Evolutionary conservation across 2,113 vertebrate species (phyloP), one percentile per base, ranked within the genome.

Genomic region (Chlorocebus sabaeus): DNA sequence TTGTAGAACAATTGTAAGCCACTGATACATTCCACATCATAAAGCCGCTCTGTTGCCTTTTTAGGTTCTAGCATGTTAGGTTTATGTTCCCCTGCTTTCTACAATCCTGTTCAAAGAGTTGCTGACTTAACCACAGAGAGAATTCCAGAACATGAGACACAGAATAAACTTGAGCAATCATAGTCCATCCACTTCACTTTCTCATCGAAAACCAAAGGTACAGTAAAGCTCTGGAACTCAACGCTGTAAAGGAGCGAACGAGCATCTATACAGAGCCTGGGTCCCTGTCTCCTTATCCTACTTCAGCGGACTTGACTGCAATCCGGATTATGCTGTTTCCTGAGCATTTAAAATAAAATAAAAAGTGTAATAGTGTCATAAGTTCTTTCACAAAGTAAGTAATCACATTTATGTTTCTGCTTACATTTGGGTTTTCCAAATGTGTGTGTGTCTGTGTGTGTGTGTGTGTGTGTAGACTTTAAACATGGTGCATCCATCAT

Each of bases 361-460:
- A 78, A 43, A 55, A 25, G 27, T 79, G 50, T 79, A 72, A 70
- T 55, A 14, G 55, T 25, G 67, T 52, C 17, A 57, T 14, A 45
- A 89, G 45, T 76, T 87, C 35, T 45, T 94, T 85, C 52, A 68
- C 23, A 90, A 95, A 61, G 70, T 64, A 97, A 93, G 20, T 20
- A 38, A 90, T 76, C 22, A 38, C 40, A 93, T 79, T 93, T 75
- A 88, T 17, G 64, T 76, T 40, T 67, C 8, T 79, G 32, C 48
- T 85, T 80, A 45, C 59, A 67, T 55, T 38, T 84, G 35, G 55
- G 35, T 89, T 80, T 93, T 90, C 70, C 64, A 68, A 81, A 84
- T 12, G 2, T 45, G 40, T 50, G 16, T 50, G 17, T 72, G 2
- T 35, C 40, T 40, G 40, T 43, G 32, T 48, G 27, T 43, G 43